phyloP scores from a whole-genome alignment of 1,140 invertebrate species.

The Diorhabda elongata region DNA sequence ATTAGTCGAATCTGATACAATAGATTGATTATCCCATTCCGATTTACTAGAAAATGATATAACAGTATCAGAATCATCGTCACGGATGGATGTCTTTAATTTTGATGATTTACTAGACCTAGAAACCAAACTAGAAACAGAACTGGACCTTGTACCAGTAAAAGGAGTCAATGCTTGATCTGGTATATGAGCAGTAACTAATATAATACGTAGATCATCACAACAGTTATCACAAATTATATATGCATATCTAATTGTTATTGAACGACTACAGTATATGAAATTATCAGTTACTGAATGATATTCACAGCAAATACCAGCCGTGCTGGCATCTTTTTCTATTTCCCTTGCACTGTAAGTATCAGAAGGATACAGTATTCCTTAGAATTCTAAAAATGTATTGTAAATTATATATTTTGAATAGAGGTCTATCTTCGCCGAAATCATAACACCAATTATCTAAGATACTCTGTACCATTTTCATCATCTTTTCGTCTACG shows the following conservation, averaged over 20 bases:
- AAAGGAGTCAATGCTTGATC: not conserved
- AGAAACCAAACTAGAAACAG: not conserved
- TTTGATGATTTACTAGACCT: not conserved
- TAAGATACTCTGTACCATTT: constrained; percentile 46
- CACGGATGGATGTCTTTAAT: constrained; percentile 11
- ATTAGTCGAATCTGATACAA: constrained; percentile 6
- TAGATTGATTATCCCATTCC: constrained; percentile 19
- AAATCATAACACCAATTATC: constrained; percentile 44
- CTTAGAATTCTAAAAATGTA: constrained; percentile 49
- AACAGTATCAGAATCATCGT: constrained; percentile 11
- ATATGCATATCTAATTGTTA: constrained; percentile 53
- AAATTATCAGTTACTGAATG: constrained; percentile 25
- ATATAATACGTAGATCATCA: constrained; percentile 44
- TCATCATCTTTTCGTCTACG: constrained; percentile 47
- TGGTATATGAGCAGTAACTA: constrained; percentile 50
- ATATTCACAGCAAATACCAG: constrained; percentile 52
- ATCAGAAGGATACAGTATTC: constrained; percentile 40
- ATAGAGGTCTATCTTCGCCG: constrained; percentile 38
- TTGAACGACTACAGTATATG: constrained; percentile 47
- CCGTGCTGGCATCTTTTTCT: constrained; percentile 50
- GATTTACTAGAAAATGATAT: constrained; percentile 15
- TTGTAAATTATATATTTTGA: constrained; percentile 55
- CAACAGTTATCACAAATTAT: constrained; percentile 56
- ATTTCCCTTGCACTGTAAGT: constrained; percentile 46
- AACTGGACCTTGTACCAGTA: not conserved